Base-by-base conservation (phyloP, 2,888 invertebrate genomes). In the Notodonta dromedarius region DNA sequence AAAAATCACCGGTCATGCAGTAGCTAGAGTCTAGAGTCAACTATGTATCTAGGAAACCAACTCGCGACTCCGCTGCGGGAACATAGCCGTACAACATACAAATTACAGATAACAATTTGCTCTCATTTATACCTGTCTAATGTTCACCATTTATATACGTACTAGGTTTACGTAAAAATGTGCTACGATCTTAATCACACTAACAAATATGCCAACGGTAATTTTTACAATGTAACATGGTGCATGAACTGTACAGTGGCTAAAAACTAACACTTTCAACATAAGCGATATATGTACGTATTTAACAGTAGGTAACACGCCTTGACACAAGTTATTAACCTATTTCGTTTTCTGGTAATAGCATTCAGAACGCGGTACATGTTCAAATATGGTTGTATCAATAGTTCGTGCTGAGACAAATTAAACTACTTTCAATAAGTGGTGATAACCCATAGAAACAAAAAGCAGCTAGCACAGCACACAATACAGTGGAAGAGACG, bases 401-500 rank as follows among this genome's bases (percentile, higher is more conserved):
- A 82, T 85, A 80, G 78, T 79, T 87, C 86, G 91, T 92, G 91
- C 91, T 89, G 70, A 84, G 82, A 88, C 83, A 89, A 86, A 84
- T 78, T 85, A 81, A 84, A 86, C 89, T 90, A 91, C 87, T 84
- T 77, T 86, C 83, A 87, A 86, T 86, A 89, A 86, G 88, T 88
- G 89, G 93, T 93, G 93, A 91, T 89, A 88, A 90, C 88, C 90
- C 89, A 90, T 91, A 92, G 90, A 90, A 90, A 93, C 93, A 91
- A 93, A 91, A 93, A 93, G 93, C 93, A 93, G 93, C 93, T 93
- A 93, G 91, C 93, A 92, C 89, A 92, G 91, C 93, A 93, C 93
- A 92, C 93, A 89, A 83, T 88, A 92, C 89, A 91, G 93, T 93
- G 92, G 93, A 91, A 91, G 89, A 91, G 89, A 90, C 93, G 89